Evolutionary conservation across 2,113 vertebrate genomes (phyloP), one percentile per base, ranked within the genome.

Genomic region (Elachura formosa): DNA sequence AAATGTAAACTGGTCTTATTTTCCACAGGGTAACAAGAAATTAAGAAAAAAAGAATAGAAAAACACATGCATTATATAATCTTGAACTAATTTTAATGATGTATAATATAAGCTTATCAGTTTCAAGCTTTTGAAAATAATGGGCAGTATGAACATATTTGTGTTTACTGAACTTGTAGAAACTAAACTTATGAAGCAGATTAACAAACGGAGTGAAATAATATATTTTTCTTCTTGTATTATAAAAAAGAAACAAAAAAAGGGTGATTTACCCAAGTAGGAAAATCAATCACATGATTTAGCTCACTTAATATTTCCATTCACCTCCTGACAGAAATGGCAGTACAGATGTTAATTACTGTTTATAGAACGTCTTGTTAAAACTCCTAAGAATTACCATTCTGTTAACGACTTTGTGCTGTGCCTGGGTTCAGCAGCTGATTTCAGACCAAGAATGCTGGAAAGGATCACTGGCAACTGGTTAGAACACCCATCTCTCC

Each of bases 321-420:
- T 96, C 38, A 72, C 11, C 13, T 88, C 22, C 21, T 73, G 63
- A 92, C 77, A 93, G 64, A 55, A 93, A 87, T 6, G 23, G 21
- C 7, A 7, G 67, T 52, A 14, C 21, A 95, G 76, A 87, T 94
- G 69, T 94, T 97, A 96, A 97, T 96, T 93, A 67, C 28, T 2
- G 8, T 93, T 92, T 56, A 83, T 12, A 88, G n/a, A 95, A 89
- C 41, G 33, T 34, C 82, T 86, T 64, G 21, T 89, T 73, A 78
- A 96, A 91, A 89, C 69, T 95, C 28, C n/a, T 87, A 81, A 90
- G 66, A 95, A 89, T 83, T 84, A 64, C 40, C 90, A 34, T 68
- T 87, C 51, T 51, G 17, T 67, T 69, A 84, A 87, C 56, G 49
- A 36, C 56, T 61, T 94, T 46, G 38, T 84, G 33, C 71, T 82